These are phyloP conservation scores for Oscheius sp. DNA, from an alignment of 2,888 invertebrate genomes.

Conservation along the genomic window DNA sequence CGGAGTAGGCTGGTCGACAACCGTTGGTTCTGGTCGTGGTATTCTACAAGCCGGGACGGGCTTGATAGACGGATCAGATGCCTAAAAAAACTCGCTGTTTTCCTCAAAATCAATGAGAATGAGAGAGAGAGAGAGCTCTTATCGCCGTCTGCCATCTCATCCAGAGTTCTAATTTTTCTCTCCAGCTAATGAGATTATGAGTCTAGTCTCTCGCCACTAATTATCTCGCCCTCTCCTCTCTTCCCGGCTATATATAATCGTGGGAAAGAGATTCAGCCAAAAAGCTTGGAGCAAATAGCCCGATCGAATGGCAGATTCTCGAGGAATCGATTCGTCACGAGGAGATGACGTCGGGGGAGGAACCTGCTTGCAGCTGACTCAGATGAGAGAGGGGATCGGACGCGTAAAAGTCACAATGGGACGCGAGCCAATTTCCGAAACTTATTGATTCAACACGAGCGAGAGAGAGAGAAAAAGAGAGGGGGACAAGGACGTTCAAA, in stretches of 20 bases:
- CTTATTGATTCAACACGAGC: too few species aligned
- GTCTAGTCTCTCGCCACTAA: background rate
- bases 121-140: background rate
- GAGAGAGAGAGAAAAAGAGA: too few species aligned
- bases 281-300: too few species aligned
- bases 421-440: too few species aligned
- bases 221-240: too few species aligned
- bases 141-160: background rate
- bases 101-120: background rate
- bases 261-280: too few species aligned
- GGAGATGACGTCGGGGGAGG: background rate
- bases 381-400: background rate
- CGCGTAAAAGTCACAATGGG: too few species aligned
- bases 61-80: slow-evolving; percentile 56
- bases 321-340: too few species aligned
- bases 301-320: too few species aligned
- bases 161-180: background rate
- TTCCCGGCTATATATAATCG: too few species aligned
- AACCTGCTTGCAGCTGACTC: too few species aligned
- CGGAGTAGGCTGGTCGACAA: slow-evolving; percentile 27
- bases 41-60: slow-evolving; percentile 51
- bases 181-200: slow-evolving; percentile 6
- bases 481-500: too few species aligned
- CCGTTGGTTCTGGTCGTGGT: slow-evolving; percentile 14
- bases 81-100: slow-evolving; percentile 36